Conservation (phyloP, 2,797 vertebrate species). For the Allobates femoralis region DNA sequence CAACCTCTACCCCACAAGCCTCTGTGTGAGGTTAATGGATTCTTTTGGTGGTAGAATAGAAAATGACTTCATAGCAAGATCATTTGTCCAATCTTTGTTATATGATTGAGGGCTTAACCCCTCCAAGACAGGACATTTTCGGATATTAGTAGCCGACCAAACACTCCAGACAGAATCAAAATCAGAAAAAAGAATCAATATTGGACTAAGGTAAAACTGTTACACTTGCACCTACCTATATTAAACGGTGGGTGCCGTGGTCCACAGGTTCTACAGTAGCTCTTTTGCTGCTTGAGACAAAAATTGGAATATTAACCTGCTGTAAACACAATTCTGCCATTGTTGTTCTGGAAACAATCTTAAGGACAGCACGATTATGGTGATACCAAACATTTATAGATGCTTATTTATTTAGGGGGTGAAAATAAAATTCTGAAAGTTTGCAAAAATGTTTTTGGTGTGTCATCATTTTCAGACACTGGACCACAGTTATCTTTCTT, state of each 20-base stretch:
- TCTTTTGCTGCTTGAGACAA: too few relatives aligned
- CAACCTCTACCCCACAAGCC: slow-evolving; percentile 33
- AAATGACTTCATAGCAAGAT: slow-evolving; percentile 52
- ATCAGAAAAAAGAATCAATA: neutral
- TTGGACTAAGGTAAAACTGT: neutral
- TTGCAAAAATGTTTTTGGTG: too few relatives aligned
- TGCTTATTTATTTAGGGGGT: too few relatives aligned
- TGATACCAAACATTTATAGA: too few relatives aligned
- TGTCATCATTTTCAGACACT: too few relatives aligned
- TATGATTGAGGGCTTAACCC: slow-evolving; percentile 31
- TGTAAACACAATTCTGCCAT: too few relatives aligned
- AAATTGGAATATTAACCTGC: too few relatives aligned
- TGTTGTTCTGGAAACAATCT: too few relatives aligned
- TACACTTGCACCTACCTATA: neutral
- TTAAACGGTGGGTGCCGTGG: neutral
- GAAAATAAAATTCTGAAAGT: too few relatives aligned
- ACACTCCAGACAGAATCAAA: neutral
- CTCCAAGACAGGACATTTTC: neutral
- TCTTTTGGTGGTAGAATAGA: slow-evolving; percentile 45
- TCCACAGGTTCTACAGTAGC: too few relatives aligned
- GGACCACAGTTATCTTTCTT: too few relatives aligned
- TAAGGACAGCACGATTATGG: too few relatives aligned
- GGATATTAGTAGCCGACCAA: neutral
- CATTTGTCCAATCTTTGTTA: slow-evolving; percentile 48
- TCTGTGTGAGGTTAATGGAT: slow-evolving; percentile 44